Evolutionary conservation across 1,140 invertebrate genomes (phyloP).

Genomic region (Forficula auricularia): DNA sequence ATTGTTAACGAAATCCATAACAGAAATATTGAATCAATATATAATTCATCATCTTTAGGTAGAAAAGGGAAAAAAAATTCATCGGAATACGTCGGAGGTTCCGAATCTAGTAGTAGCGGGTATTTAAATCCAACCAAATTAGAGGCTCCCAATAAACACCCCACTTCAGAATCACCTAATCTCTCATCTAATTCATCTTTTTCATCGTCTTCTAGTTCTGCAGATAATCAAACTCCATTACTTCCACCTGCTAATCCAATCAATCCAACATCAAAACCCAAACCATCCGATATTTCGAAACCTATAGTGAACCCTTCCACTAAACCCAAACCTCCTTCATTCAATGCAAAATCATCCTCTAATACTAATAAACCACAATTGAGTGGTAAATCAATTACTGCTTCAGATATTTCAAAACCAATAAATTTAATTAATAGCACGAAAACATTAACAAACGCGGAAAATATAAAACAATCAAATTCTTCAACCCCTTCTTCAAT

Average conservation of each 20-base stretch:
- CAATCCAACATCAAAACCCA: too few relatives aligned
- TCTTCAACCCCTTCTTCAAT: neutral
- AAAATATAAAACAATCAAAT: too few relatives aligned
- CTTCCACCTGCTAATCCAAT: neutral
- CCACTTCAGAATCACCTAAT: neutral
- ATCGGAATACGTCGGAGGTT: slow-evolving; percentile 13
- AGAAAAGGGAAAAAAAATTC: slow-evolving; percentile 37
- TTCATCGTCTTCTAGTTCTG: slow-evolving; percentile 44
- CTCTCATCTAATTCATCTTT: slow-evolving; percentile 23
- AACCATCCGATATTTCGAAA: too few relatives aligned
- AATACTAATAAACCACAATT: slow-evolving; percentile 7
- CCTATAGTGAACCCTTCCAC: too few relatives aligned
- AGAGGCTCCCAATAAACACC: too few relatives aligned
- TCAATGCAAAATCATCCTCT: slow-evolving; percentile 5
- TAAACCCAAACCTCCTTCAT: too few relatives aligned
- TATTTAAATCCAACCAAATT: slow-evolving; percentile 24
- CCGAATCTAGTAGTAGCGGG: slow-evolving; percentile 10
- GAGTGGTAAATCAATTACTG: neutral
- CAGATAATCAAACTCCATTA: slow-evolving; percentile 4
- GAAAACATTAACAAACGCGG: neutral
- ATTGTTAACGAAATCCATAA: slow-evolving; percentile 74
- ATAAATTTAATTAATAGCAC: neutral
- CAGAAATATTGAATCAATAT: slow-evolving; percentile 68
- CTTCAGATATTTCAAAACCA: neutral
- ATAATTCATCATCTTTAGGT: slow-evolving; percentile 49